Conservation (phyloP, 2,888 invertebrate genomes). For the Archips xylosteana region DNA sequence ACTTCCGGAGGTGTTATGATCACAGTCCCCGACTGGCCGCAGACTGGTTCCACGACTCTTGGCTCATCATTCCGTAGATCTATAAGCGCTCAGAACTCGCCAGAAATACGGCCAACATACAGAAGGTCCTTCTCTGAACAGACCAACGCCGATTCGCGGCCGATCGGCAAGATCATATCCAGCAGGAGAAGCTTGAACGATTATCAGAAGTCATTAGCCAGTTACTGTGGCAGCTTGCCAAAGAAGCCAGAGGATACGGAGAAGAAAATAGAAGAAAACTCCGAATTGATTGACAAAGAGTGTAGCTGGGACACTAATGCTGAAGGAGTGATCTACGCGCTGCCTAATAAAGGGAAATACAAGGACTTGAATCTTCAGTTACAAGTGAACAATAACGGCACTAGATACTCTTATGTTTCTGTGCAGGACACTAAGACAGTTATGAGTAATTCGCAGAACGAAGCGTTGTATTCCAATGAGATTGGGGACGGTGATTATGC, state of each 20-base stretch:
- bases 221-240: conserved; percentile 67
- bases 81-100: conserved; percentile 78
- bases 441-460: conserved; percentile 81
- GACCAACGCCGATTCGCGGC: conserved; percentile 67
- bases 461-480: conserved; percentile 76
- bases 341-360: conserved; percentile 82
- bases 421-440: conserved; percentile 79
- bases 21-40: conserved; percentile 88
- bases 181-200: conserved; percentile 80
- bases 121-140: conserved; percentile 80
- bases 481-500: conserved; percentile 78
- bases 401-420: conserved; percentile 79
- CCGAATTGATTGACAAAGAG: conserved; percentile 84
- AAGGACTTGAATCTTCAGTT: conserved; percentile 79
- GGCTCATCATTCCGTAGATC: conserved; percentile 70
- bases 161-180: conserved; percentile 78
- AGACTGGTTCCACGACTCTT: conserved; percentile 64
- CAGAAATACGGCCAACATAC: conserved; percentile 79
- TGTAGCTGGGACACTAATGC: conserved; percentile 86
- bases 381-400: conserved; percentile 81
- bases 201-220: conserved; percentile 73
- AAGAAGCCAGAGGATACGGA: conserved; percentile 58
- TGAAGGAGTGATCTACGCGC: conserved; percentile 81
- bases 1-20: conserved; percentile 86
- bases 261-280: conserved; percentile 74